Conservation (phyloP, 2,888 invertebrate genomes). For the Polyploca ridens region DNA sequence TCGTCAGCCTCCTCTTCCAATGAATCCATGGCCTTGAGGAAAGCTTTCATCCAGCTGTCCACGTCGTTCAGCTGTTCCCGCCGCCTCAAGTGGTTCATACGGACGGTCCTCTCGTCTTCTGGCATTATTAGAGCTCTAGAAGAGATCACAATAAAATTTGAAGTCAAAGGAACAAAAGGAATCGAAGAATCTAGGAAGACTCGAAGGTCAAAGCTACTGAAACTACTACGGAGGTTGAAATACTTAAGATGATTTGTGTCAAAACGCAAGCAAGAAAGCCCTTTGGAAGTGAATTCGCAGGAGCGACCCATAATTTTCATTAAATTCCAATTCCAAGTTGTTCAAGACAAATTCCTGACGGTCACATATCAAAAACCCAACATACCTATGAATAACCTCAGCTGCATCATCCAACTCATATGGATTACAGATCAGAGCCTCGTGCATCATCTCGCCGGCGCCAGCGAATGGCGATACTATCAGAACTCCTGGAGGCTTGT, state of each 20-base stretch:
- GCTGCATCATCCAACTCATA: constrained; percentile 95
- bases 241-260: too few species aligned
- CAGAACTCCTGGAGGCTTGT: constrained; percentile 92
- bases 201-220: too few species aligned
- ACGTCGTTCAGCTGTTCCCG: constrained; percentile 93
- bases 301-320: too few species aligned
- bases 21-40: constrained; percentile 94
- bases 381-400: constrained; percentile 91
- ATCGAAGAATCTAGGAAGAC: too few species aligned
- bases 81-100: constrained; percentile 93
- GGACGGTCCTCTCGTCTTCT: constrained; percentile 92
- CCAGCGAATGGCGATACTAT: constrained; percentile 96
- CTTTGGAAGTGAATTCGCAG: too few species aligned
- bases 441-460: constrained; percentile 97
- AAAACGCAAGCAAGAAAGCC: too few species aligned
- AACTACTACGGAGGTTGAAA: too few species aligned
- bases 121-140: constrained; percentile 94
- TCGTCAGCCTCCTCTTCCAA: constrained; percentile 92
- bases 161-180: too few species aligned
- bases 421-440: constrained; percentile 94
- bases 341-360: too few species aligned
- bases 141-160: constrained; percentile 16
- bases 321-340: too few species aligned
- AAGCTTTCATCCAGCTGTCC: constrained; percentile 94
- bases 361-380: background rate